These are phyloP conservation scores for Anadara kagoshimensis DNA, from an alignment of 1,140 invertebrate species.

Conservation along the genomic window DNA sequence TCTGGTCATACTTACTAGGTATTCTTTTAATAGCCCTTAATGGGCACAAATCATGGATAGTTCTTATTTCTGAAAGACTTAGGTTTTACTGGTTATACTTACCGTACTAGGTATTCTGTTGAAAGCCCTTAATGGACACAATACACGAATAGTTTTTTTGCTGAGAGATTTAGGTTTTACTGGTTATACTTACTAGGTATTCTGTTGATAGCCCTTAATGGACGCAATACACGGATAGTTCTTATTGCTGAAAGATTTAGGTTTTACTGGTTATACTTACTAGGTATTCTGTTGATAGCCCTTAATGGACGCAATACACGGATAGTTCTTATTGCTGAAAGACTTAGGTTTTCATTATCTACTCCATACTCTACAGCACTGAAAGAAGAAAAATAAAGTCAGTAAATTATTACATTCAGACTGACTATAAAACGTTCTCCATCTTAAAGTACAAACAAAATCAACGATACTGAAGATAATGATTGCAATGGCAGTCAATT, in stretches of 20 bases:
- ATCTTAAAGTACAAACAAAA: no score
- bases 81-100: slow-evolving; percentile 81
- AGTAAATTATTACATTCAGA: background rate
- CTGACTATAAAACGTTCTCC: no score
- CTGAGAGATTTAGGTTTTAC: slow-evolving; percentile 93
- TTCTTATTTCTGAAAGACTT: slow-evolving; percentile 97
- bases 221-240: slow-evolving; percentile 96
- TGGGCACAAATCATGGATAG: slow-evolving; percentile 96
- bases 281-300: slow-evolving; percentile 99
- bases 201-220: slow-evolving; percentile 97
- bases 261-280: slow-evolving; percentile 90
- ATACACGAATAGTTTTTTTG: slow-evolving; percentile 96
- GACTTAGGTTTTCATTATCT: slow-evolving; percentile 96
- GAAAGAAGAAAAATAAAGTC: slow-evolving; percentile 69
- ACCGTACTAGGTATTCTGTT: slow-evolving; percentile 99
- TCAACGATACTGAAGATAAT: background rate
- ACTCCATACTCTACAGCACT: slow-evolving; percentile 95
- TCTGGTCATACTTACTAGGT: slow-evolving; percentile 91
- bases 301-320: slow-evolving; percentile 95
- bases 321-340: slow-evolving; percentile 98
- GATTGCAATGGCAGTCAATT: no score
- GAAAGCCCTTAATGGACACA: slow-evolving; percentile 96
- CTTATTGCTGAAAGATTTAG: slow-evolving; percentile 98
- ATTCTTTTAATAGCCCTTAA: slow-evolving; percentile 99
- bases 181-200: slow-evolving; percentile 95